Base-by-base conservation (phyloP, 2,888 invertebrate species). In the Ornithoptera alexandrae region DNA sequence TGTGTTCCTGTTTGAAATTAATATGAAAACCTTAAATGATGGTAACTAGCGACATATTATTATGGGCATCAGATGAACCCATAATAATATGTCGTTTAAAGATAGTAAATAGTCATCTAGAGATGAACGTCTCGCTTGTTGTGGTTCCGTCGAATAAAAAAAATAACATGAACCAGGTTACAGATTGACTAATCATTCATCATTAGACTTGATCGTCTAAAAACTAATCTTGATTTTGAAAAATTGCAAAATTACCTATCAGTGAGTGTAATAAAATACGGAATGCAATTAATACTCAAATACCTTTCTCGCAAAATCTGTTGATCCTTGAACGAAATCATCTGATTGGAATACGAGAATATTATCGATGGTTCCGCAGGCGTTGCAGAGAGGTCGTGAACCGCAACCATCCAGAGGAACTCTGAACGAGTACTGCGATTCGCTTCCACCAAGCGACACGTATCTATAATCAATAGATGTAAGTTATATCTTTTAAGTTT, bases 281-380 rank as follows among this genome's bases (percentile, higher is more conserved):
- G 50, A 50, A 15, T 50, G 50, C 18, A 17, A 17, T 50, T 18
- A 12, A 50, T 2, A 50, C 10, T 50, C 18, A 53, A 30, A 58
- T 76, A 92, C 92, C 87, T 95, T 94, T 74, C 95, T 90, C 0
- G 95, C 95, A 60, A 94, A 94, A 81, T 95, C 95, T 85, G 93
- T 93, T 22, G 94, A 86, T 77, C 95, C 95, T 81, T 95, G 95
- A 22, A 95, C 93, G 68, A 93, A 89, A 76, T 94, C 94, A 75
- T 95, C 95, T 65, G 94, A 92, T 83, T 95, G 95, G 79, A 95
- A 95, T 71, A 95, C 93, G 10, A 95, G 92, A 30, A 95, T 93
- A 74, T 95, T 95, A 84, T 95, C 95, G 64, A 95, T 86, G 42
- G 94, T 94, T 20, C 94, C 93, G 73, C 94, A 94, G 1, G 94